Conservation (phyloP, 2,888 invertebrate species). For the Prosapia bicincta region DNA sequence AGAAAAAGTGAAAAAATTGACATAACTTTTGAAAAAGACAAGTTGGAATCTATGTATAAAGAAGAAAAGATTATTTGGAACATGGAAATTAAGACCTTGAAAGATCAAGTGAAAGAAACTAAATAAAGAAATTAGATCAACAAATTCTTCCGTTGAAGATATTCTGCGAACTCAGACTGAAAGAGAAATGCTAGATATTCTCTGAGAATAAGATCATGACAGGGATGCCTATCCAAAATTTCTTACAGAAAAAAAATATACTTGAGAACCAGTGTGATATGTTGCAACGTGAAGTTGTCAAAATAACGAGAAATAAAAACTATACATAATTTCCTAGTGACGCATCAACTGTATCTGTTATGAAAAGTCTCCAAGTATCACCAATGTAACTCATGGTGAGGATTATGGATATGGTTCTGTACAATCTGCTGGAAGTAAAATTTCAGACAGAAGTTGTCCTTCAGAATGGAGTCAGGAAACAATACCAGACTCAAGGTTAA, state of each 20-base stretch:
- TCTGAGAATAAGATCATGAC: slow-evolving; percentile 74
- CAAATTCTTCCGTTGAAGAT: slow-evolving; percentile 45
- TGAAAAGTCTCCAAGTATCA: slow-evolving; percentile 5
- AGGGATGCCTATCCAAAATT: slow-evolving; percentile 78
- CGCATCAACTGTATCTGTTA: slow-evolving; percentile 59
- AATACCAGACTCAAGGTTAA: slow-evolving; percentile 17
- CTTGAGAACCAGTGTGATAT: slow-evolving; percentile 69
- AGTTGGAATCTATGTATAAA: slow-evolving; percentile 52
- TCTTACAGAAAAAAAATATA: slow-evolving; percentile 72
- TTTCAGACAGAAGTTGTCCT: not conserved
- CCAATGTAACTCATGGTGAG: slow-evolving; percentile 47
- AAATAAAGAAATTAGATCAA: slow-evolving; percentile 60
- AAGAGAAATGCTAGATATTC: slow-evolving; percentile 63
- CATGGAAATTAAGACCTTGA: slow-evolving; percentile 53
- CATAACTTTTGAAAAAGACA: slow-evolving; percentile 52
- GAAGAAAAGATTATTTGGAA: slow-evolving; percentile 56
- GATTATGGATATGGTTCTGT: slow-evolving; percentile 74
- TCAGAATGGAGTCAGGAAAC: slow-evolving; percentile 21
- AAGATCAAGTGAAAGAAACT: slow-evolving; percentile 61
- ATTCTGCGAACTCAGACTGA: slow-evolving; percentile 58
- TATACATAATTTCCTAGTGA: slow-evolving; percentile 62
- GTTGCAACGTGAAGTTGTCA: slow-evolving; percentile 54
- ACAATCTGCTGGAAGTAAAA: slow-evolving; percentile 54
- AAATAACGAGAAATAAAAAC: slow-evolving; percentile 35
- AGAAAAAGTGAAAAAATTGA: slow-evolving; percentile 72